phyloP scores from a whole-genome alignment of 1,140 invertebrate species.

The Yoshiicerus persimilis region DNA sequence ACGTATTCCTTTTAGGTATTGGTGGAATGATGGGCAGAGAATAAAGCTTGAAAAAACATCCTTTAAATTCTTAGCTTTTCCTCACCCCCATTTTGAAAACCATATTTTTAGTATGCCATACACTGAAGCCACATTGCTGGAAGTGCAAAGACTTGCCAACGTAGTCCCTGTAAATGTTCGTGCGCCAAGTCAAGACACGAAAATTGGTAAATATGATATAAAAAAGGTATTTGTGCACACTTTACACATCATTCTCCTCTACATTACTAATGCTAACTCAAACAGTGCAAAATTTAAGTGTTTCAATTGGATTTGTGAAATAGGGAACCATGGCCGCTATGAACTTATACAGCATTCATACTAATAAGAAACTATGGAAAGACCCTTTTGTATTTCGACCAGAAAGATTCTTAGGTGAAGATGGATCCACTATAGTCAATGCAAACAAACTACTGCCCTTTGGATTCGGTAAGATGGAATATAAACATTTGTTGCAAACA shows the following conservation, averaged over 20 bases:
- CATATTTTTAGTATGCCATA: constrained; percentile 39
- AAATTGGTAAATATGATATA: not conserved
- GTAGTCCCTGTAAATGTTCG: constrained; percentile 35
- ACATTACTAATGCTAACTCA: not conserved
- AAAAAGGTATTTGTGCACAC: constrained; percentile 16
- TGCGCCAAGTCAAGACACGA: not conserved
- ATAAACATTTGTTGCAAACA: not conserved
- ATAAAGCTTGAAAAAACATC: too few species aligned
- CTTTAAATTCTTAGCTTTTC: too few species aligned
- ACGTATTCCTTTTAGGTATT: not conserved
- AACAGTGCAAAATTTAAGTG: not conserved
- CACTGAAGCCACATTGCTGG: constrained; percentile 42
- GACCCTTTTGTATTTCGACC: constrained; percentile 74
- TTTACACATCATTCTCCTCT: not conserved
- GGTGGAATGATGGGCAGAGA: too few species aligned
- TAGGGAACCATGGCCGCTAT: constrained; percentile 78
- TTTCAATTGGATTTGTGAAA: not conserved
- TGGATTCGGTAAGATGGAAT: constrained; percentile 61
- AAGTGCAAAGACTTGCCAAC: constrained; percentile 35
- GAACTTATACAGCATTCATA: constrained; percentile 74
- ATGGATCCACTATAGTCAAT: constrained; percentile 58
- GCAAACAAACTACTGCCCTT: constrained; percentile 75
- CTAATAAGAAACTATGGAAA: constrained; percentile 67
- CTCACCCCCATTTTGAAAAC: too few species aligned
- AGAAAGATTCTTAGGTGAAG: constrained; percentile 68